These are phyloP conservation scores for Drosophila mayri DNA, from an alignment of 1,140 invertebrate species.

Conservation along the genomic window DNA sequence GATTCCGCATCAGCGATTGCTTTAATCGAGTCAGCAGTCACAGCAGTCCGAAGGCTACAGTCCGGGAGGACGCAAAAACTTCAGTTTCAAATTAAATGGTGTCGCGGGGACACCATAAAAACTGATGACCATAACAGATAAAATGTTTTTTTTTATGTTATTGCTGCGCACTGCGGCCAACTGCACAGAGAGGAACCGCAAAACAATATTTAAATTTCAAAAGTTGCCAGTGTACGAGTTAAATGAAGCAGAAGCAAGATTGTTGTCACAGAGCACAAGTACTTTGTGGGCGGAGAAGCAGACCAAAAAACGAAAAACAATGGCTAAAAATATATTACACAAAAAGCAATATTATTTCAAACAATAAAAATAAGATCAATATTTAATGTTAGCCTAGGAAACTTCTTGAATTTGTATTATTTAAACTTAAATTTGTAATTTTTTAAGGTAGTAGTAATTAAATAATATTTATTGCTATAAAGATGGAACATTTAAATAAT, in stretches of 20 bases:
- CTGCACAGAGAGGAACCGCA: slow-evolving; percentile 46
- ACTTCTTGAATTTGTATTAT: too few relatives aligned
- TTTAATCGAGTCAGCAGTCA: slow-evolving; percentile 64
- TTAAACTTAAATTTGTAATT: too few relatives aligned
- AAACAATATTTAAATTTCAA: slow-evolving; percentile 83
- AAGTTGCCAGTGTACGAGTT: slow-evolving; percentile 73
- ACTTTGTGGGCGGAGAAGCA: not conserved
- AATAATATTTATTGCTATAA: too few relatives aligned
- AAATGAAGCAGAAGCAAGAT: slow-evolving; percentile 84
- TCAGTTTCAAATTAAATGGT: slow-evolving; percentile 66
- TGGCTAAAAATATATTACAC: not conserved
- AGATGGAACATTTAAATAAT: too few relatives aligned
- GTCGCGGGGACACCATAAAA: slow-evolving; percentile 67
- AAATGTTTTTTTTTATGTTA: slow-evolving; percentile 76
- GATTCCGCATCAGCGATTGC: slow-evolving; percentile 69
- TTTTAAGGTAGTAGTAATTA: too few relatives aligned
- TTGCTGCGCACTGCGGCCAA: slow-evolving; percentile 60
- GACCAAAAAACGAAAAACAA: slow-evolving; percentile 30
- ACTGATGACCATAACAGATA: slow-evolving; percentile 74
- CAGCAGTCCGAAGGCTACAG: not conserved
- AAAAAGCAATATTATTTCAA: not conserved
- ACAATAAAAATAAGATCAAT: not conserved
- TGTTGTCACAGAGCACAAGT: slow-evolving; percentile 52
- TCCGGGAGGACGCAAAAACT: not conserved
- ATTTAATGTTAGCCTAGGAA: too few relatives aligned